These are phyloP conservation scores for Menidia beryllina DNA, from an alignment of 2,113 vertebrate species.

Conservation along the genomic window DNA sequence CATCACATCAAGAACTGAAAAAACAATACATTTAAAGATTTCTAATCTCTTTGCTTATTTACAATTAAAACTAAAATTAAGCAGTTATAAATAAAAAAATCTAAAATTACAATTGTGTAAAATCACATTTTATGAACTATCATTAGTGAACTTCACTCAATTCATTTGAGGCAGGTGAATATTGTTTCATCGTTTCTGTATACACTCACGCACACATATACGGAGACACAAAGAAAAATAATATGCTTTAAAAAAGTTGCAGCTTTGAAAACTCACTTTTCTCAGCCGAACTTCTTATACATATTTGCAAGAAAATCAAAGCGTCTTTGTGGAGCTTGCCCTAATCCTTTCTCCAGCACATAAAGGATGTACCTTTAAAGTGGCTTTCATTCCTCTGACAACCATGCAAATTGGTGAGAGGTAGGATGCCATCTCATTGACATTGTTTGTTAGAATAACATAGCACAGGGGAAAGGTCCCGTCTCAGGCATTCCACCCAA, in stretches of 20 bases:
- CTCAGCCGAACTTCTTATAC: slow-evolving; percentile 80
- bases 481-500: slow-evolving; percentile 76
- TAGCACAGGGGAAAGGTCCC: slow-evolving; percentile 79
- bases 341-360: slow-evolving; percentile 85
- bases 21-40: no score
- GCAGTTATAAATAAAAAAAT: neutral
- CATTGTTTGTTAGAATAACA: slow-evolving; percentile 86
- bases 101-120: neutral
- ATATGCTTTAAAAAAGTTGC: slow-evolving; percentile 72
- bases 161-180: neutral
- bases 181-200: slow-evolving; percentile 31
- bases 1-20: neutral
- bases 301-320: slow-evolving; percentile 85
- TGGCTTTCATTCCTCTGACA: slow-evolving; percentile 84
- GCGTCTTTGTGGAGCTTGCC: slow-evolving; percentile 83
- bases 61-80: no score
- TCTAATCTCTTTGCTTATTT: neutral
- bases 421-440: slow-evolving; percentile 85
- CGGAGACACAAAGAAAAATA: slow-evolving; percentile 20
- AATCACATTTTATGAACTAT: no score
- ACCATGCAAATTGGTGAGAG: slow-evolving; percentile 86
- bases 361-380: slow-evolving; percentile 88
- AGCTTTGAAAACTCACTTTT: slow-evolving; percentile 82
- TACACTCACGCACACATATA: neutral
- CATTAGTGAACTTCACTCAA: no score